A percentile compares a stretch with the other conserved stretches of the same genome.
phyloP scores from a whole-genome alignment of 1,140 invertebrate genomes.

The Drosophila funebris region DNA sequence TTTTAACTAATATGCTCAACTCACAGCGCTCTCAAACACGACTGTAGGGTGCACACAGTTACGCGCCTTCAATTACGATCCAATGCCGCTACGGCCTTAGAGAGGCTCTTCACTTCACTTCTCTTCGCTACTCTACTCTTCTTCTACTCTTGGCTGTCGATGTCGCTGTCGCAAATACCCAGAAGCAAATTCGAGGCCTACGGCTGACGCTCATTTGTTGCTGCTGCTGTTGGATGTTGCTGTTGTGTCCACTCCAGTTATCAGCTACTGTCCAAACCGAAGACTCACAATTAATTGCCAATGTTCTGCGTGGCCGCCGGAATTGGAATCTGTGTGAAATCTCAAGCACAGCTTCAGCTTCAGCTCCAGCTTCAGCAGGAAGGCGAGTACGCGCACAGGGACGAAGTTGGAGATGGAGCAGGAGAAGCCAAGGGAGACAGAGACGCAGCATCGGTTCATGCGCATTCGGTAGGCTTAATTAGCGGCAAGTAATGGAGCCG shows the following conservation, averaged over 20 bases:
- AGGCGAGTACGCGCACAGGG: neutral
- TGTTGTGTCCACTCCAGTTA: slow-evolving; percentile 72
- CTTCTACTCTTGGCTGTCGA: neutral
- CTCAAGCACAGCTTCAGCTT: slow-evolving; percentile 34
- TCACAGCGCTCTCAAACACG: neutral
- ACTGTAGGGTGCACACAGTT: slow-evolving; percentile 46
- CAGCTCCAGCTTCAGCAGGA: no score
- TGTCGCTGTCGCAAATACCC: neutral
- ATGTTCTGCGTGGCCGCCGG: slow-evolving; percentile 60
- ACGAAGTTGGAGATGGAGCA: neutral
- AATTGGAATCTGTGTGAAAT: slow-evolving; percentile 79
- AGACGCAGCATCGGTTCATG: slow-evolving; percentile 43
- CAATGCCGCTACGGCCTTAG: slow-evolving; percentile 36
- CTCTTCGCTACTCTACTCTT: no score
- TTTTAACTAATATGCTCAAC: slow-evolving; percentile 26
- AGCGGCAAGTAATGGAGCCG: slow-evolving; percentile 71
- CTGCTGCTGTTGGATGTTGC: slow-evolving; percentile 5
- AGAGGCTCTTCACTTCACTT: slow-evolving; percentile 10
- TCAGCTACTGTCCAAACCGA: slow-evolving; percentile 75
- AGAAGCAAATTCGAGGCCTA: slow-evolving; percentile 34
- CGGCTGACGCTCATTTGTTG: slow-evolving; percentile 27
- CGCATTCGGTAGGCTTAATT: slow-evolving; percentile 78
- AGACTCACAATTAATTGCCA: slow-evolving; percentile 76
- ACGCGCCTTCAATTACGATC: slow-evolving; percentile 70
- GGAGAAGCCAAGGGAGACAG: slow-evolving; percentile 1